Evolutionary conservation across 2,888 invertebrate species (phyloP).

Genomic region (Tipula confusa): DNA sequence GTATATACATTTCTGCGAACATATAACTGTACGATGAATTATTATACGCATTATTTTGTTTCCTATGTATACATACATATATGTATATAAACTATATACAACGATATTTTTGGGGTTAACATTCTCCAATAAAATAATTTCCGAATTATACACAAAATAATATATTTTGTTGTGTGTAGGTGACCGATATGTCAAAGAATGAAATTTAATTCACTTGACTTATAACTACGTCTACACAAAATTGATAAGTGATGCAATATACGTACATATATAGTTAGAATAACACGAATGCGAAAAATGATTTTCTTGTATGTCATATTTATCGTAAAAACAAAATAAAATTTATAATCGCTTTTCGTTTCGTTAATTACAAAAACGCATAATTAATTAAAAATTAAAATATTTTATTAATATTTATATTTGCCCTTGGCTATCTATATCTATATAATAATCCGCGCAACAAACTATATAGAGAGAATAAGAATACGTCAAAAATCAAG

Average conservation of each 20-base stretch:
- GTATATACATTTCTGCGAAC: neutral
- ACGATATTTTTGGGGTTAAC: neutral
- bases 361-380: neutral
- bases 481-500: neutral
- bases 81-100: neutral
- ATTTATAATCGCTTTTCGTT: neutral
- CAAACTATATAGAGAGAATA: neutral
- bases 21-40: neutral
- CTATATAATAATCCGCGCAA: neutral
- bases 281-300: neutral
- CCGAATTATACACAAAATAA: neutral
- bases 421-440: slow-evolving; percentile 14
- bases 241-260: slow-evolving; percentile 5
- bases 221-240: slow-evolving; percentile 20
- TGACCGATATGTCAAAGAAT: slow-evolving; percentile 12
- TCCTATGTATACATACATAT: neutral
- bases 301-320: neutral
- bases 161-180: neutral
- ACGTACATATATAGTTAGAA: no score
- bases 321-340: neutral
- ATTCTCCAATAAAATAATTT: slow-evolving; percentile 20
- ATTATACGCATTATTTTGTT: slow-evolving; percentile 7
- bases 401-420: neutral
- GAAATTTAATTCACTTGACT: slow-evolving; percentile 20
- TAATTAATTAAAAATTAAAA: neutral